Percentiles rank a stretch among this genome's conserved stretches.
Evolutionary conservation across 2,888 invertebrate genomes (phyloP).

Genomic region (Apeira syringaria): DNA sequence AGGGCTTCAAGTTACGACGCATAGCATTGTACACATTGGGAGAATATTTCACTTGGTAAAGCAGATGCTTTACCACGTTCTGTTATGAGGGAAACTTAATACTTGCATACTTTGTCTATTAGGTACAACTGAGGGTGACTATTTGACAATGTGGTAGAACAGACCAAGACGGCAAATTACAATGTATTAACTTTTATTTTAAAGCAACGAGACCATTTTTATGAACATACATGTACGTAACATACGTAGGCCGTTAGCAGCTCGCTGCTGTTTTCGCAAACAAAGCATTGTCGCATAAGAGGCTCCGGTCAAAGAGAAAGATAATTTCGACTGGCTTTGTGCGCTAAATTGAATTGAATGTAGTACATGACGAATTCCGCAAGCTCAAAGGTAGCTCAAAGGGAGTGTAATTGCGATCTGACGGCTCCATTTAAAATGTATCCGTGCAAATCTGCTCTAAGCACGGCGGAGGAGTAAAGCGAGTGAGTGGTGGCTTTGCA

Average conservation of each 20-base stretch:
- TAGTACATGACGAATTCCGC: slow-evolving; percentile 75
- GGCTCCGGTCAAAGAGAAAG: slow-evolving; percentile 71
- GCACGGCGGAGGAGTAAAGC: slow-evolving; percentile 33
- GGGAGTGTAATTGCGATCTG: slow-evolving; percentile 78
- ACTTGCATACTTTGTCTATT: too few relatives aligned
- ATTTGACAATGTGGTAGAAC: too few relatives aligned
- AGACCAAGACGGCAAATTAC: too few relatives aligned
- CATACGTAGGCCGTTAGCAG: slow-evolving; percentile 24
- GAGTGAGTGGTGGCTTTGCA: background rate
- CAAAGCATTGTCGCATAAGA: slow-evolving; percentile 67
- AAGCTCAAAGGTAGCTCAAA: slow-evolving; percentile 78
- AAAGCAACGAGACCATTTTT: slow-evolving; percentile 5
- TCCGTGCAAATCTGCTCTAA: slow-evolving; percentile 71
- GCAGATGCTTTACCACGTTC: too few relatives aligned
- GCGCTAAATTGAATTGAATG: slow-evolving; percentile 77
- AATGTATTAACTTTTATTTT: too few relatives aligned
- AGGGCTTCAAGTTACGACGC: too few relatives aligned
- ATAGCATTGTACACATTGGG: too few relatives aligned
- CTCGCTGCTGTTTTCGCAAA: slow-evolving; percentile 57
- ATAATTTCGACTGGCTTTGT: slow-evolving; percentile 74
- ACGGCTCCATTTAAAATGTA: slow-evolving; percentile 78
- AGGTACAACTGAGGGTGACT: too few relatives aligned
- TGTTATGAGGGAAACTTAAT: too few relatives aligned
- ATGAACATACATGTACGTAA: background rate
- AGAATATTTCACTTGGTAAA: too few relatives aligned